Evolutionary conservation across 1,140 invertebrate genomes (phyloP).

Genomic region (Phortica variegata): DNA sequence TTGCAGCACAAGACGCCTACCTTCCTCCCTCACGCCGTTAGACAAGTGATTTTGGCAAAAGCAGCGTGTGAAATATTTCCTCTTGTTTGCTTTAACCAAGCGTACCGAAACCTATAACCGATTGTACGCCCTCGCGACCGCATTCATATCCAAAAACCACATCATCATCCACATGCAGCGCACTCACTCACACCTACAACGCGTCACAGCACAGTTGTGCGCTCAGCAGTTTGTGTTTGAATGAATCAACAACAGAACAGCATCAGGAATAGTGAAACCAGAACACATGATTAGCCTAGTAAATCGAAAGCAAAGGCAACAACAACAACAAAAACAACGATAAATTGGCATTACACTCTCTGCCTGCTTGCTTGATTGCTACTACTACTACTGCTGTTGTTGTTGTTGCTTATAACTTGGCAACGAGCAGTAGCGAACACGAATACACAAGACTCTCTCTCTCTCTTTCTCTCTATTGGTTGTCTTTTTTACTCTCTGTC

Average conservation of each 20-base stretch:
- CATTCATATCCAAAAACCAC: constrained; percentile 14
- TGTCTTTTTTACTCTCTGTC: constrained; percentile 7
- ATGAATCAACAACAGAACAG: constrained; percentile 19
- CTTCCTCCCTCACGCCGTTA: no score
- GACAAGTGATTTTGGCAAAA: no score
- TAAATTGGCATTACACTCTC: constrained; percentile 2
- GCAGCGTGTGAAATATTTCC: constrained; percentile 51
- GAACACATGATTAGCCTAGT: constrained; percentile 57
- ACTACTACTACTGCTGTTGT: neutral
- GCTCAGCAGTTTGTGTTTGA: no score
- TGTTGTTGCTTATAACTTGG: neutral
- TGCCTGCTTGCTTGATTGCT: neutral
- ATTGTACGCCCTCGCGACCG: constrained; percentile 12
- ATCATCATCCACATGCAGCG: neutral
- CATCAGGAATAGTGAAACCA: constrained; percentile 43
- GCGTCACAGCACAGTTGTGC: constrained; percentile 38
- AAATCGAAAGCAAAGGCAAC: constrained; percentile 37
- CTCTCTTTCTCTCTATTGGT: neutral
- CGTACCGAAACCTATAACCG: no score
- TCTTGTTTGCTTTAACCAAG: constrained; percentile 1
- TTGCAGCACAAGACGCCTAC: no score
- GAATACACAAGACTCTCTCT: no score
- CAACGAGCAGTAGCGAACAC: no score
- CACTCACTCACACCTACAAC: constrained; percentile 5
- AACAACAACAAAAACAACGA: constrained; percentile 8